A percentile compares a stretch with the other conserved stretches of the same genome.
These are phyloP conservation scores for Metridium senile DNA, from an alignment of 92 coral and sea anemone genomes.

Conservation along the genomic window DNA sequence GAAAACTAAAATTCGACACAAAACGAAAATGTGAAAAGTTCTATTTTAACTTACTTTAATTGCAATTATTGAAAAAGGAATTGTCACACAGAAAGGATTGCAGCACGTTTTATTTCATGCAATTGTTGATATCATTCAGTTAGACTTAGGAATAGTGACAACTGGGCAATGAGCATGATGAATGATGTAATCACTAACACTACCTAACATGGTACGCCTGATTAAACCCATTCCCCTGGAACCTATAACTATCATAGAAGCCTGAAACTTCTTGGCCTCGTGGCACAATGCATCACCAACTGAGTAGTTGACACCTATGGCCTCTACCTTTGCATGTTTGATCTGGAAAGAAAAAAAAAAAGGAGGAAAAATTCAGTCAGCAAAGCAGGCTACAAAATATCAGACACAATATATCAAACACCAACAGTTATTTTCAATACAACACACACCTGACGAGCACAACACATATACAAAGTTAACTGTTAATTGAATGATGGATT, in stretches of 20 bases:
- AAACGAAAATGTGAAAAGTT: no score
- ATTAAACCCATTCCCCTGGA: slow-evolving; percentile 66
- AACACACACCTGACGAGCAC: no score
- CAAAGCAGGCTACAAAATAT: no score
- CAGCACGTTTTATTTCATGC: no score
- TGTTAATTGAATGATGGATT: no score
- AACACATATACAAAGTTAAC: no score
- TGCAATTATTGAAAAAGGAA: no score
- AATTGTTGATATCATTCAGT: neutral
- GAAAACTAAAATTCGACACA: no score
- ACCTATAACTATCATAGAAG: slow-evolving; percentile 40
- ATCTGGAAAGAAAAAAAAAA: slow-evolving; percentile 11
- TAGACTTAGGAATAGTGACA: slow-evolving; percentile 47
- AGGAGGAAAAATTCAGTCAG: neutral
- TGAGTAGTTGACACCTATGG: slow-evolving; percentile 30
- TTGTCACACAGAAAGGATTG: no score
- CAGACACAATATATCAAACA: no score
- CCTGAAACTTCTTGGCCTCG: slow-evolving; percentile 33
- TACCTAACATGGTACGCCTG: slow-evolving; percentile 68
- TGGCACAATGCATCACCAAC: slow-evolving; percentile 53
- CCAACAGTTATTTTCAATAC: no score
- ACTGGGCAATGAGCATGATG: slow-evolving; percentile 68
- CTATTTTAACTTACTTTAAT: no score
- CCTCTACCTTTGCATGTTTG: slow-evolving; percentile 41
- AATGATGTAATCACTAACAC: slow-evolving; percentile 69